Percentiles rank a stretch among this genome's conserved stretches.
Evolutionary conservation across 2,888 invertebrate species (phyloP).

Genomic region (Acanthoscelides obtectus): DNA sequence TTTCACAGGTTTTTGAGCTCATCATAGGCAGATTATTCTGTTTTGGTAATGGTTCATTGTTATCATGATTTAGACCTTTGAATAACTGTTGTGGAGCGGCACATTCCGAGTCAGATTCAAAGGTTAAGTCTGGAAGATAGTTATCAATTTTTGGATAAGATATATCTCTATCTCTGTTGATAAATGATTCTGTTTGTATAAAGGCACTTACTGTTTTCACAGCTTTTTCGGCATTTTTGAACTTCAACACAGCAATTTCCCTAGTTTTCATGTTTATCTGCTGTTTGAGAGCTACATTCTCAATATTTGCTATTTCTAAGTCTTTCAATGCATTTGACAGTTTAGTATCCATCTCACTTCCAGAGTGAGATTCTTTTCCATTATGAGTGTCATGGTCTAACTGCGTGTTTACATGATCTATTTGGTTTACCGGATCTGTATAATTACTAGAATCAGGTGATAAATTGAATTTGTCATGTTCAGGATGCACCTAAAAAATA

Average conservation of each 20-base stretch:
- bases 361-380: not conserved
- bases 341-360: not conserved
- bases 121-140: not conserved
- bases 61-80: no score
- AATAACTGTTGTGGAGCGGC: no score
- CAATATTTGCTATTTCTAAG: not conserved
- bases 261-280: conserved; percentile 5
- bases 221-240: conserved; percentile 6
- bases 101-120: not conserved
- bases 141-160: not conserved
- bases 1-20: conserved; percentile 1
- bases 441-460: no score
- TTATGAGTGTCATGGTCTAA: not conserved
- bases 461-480: no score
- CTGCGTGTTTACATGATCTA: no score
- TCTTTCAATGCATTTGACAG: not conserved
- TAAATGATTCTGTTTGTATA: not conserved
- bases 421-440: no score
- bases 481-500: no score
- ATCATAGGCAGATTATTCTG: not conserved
- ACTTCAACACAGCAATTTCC: conserved; percentile 8
- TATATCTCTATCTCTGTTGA: not conserved
- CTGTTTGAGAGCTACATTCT: not conserved
- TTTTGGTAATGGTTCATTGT: no score
- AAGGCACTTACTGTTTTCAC: not conserved